Evolutionary conservation across 1,140 invertebrate species (phyloP), one percentile per base, ranked within the genome.

Genomic region (Dinoponera quadriceps): DNA sequence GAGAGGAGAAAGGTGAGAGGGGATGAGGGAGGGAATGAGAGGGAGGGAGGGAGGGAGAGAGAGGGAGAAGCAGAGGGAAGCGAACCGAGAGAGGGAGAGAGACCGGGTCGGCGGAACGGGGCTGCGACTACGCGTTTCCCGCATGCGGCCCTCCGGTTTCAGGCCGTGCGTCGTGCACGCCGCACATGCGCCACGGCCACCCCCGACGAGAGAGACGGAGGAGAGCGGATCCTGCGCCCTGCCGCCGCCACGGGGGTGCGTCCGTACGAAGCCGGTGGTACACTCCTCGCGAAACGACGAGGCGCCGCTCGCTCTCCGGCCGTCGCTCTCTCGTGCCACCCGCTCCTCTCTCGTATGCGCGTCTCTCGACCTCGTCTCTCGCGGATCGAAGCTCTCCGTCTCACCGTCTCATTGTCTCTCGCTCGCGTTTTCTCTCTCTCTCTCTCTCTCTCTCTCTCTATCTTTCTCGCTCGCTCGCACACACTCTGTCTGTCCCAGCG

Each of bases 231-330:
- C 73, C 51, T 88, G 87, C 87, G 87, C 74, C 69, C 20, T 89
- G 20, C 49, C 59, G 49, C 49, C 72, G 54, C 74, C 73, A 89
- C 86, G 86, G 87, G 75, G 87, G 87, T 89, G 87, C 87, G 87
- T 81, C 87, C 87, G 84, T 60, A 80, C 65, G 65, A 71, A 80
- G 74, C 84, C 87, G 87, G 86, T 65, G 54, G 85, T 55, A 62
- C 81, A 57, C 55, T 84, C 27, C 77, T 69, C 82, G 78, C 78
- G 80, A 83, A 44, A 84, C 69, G 83, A 72, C 33, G 65, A 68
- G 38, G 38, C 38, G 9, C 75, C 85, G 86, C 72, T 71, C 54
- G 33, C 44, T 60, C n/a, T n/a, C n/a, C n/a, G 38, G 68, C n/a
- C 77, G 84, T 49, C 68, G 74, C 73, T 80, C 73, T 60, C 57